These are phyloP conservation scores for Cossypha caffra DNA, from an alignment of 2,797 vertebrate genomes.

Conservation along the genomic window DNA sequence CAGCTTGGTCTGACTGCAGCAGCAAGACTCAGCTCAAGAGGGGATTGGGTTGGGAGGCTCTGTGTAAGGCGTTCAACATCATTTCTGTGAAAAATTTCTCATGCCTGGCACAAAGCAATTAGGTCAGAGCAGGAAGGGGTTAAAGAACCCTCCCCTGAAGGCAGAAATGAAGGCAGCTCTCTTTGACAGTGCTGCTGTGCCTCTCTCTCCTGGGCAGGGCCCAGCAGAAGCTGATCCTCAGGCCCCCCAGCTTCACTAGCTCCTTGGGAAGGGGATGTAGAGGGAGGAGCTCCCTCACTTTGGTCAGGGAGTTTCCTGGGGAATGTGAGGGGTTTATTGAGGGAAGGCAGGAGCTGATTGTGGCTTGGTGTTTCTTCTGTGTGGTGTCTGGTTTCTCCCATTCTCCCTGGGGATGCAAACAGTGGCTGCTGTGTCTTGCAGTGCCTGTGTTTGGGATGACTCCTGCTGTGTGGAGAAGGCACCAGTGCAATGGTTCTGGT, in stretches of 20 bases:
- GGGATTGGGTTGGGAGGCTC: not conserved
- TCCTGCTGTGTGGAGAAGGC: not conserved
- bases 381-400: not conserved
- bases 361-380: not conserved
- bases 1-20: not conserved
- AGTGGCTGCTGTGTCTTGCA: not conserved
- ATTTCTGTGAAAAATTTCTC: not conserved
- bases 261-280: not conserved
- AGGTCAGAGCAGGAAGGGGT: not conserved
- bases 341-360: not conserved
- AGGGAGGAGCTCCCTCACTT: not conserved
- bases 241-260: not conserved
- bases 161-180: not conserved
- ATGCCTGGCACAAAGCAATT: not conserved
- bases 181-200: not conserved
- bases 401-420: not conserved
- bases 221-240: not conserved
- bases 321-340: accelerated
- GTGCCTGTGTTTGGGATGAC: accelerated
- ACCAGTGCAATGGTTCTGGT: not conserved
- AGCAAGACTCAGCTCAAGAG: not conserved
- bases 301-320: accelerated
- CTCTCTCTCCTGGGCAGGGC: not conserved
- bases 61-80: not conserved
- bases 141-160: not conserved